These are phyloP conservation scores for Onychomys arenicola DNA, from an alignment of 2,797 vertebrate genomes.

Conservation along the genomic window DNA sequence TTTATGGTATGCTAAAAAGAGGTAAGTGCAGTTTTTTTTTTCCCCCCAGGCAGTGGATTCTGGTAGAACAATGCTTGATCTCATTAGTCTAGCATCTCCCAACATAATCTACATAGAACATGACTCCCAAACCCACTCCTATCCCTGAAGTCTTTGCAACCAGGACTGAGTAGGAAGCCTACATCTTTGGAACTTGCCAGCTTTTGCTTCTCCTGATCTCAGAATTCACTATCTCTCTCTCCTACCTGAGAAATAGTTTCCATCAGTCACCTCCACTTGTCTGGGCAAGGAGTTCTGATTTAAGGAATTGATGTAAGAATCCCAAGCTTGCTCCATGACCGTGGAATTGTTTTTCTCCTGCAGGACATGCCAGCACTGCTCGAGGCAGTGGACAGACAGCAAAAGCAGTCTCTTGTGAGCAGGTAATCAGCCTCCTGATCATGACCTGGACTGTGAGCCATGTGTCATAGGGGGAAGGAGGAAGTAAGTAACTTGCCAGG, in stretches of 20 bases:
- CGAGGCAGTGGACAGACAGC: background rate
- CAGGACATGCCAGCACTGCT: background rate
- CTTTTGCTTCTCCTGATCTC: background rate
- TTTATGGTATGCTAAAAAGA: slow-evolving; percentile 27
- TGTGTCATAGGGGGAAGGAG: background rate
- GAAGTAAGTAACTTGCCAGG: background rate
- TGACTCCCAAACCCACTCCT: too few species aligned
- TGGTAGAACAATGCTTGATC: background rate
- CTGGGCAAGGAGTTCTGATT: slow-evolving; percentile 12
- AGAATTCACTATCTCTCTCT: background rate
- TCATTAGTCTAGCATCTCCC: background rate
- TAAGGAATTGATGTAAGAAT: slow-evolving; percentile 25
- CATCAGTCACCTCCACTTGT: background rate
- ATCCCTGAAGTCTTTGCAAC: background rate
- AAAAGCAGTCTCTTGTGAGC: background rate
- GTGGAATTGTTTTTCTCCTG: background rate
- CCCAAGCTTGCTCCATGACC: background rate
- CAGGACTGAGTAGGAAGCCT: background rate
- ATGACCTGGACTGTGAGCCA: background rate
- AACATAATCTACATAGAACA: background rate
- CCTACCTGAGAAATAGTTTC: background rate
- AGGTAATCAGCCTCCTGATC: background rate
- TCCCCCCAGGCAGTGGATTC: background rate
- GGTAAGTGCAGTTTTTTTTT: background rate
- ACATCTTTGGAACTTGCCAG: background rate